Percentiles rank a stretch among this genome's conserved stretches.
These are phyloP conservation scores for Idris sp. DNA, from an alignment of 1,140 invertebrate species.

Conservation along the genomic window DNA sequence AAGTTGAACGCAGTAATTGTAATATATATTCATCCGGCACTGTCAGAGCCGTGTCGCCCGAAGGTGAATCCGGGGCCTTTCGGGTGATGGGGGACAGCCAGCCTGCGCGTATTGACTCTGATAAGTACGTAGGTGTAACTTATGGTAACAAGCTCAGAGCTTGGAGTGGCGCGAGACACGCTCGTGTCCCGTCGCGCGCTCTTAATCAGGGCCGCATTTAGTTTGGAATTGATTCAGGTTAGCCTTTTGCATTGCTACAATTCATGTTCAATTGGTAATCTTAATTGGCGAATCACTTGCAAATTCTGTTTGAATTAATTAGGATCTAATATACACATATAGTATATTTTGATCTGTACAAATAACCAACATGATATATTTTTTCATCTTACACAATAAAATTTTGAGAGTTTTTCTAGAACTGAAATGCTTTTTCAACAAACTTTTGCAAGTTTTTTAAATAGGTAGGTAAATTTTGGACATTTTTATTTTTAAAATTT, in stretches of 20 bases:
- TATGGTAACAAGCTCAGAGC: constrained; percentile 64
- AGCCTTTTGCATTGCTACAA: constrained; percentile 8
- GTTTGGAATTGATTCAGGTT: constrained; percentile 9
- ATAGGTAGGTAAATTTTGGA: too few relatives aligned
- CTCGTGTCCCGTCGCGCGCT: constrained; percentile 44
- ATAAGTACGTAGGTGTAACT: constrained; percentile 67
- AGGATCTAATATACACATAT: too few relatives aligned
- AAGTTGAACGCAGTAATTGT: constrained; percentile 41
- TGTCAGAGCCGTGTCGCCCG: constrained; percentile 43
- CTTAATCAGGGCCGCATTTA: constrained; percentile 49
- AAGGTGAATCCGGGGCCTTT: constrained; percentile 37
- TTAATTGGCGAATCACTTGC: constrained; percentile 19
- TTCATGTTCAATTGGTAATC: constrained; percentile 16
- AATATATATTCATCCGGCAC: constrained; percentile 50
- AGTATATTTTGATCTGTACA: too few relatives aligned
- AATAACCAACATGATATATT: too few relatives aligned
- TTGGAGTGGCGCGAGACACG: constrained; percentile 53
- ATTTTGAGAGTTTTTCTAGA: too few relatives aligned
- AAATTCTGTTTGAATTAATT: neutral
- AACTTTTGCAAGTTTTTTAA: too few relatives aligned
- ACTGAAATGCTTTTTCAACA: too few relatives aligned
- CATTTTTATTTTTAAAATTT: too few relatives aligned
- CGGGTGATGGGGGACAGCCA: constrained; percentile 30
- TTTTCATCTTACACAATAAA: too few relatives aligned
- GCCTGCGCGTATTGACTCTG: constrained; percentile 52